Conservation (phyloP, 2,797 vertebrate species). For the Lutjanus campechanus region DNA sequence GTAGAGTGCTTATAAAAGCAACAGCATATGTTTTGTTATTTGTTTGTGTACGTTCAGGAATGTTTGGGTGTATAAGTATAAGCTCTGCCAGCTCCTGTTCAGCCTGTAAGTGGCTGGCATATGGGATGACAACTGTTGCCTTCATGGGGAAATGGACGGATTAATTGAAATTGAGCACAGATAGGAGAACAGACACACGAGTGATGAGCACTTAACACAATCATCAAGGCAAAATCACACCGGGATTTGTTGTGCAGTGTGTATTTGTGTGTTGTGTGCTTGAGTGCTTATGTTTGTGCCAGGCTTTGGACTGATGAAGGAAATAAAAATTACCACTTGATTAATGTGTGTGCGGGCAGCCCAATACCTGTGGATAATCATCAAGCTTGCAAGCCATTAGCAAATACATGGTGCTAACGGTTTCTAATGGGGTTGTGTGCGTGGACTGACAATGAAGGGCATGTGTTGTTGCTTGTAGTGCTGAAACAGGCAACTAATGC, state of each 20-base stretch:
- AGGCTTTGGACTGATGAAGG: slow-evolving; percentile 47
- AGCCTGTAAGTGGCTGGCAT: slow-evolving; percentile 71
- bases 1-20: neutral
- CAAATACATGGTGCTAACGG: slow-evolving; percentile 46
- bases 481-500: slow-evolving; percentile 24
- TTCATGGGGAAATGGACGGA: slow-evolving; percentile 73
- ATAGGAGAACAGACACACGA: slow-evolving; percentile 65
- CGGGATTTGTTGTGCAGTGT: slow-evolving; percentile 9
- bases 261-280: neutral
- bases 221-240: slow-evolving; percentile 48
- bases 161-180: slow-evolving; percentile 75
- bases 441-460: slow-evolving; percentile 54
- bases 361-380: slow-evolving; percentile 66
- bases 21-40: neutral
- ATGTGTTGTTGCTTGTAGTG: slow-evolving; percentile 22
- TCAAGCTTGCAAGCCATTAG: slow-evolving; percentile 60
- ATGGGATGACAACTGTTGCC: slow-evolving; percentile 78
- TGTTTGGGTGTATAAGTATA: slow-evolving; percentile 30
- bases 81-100: slow-evolving; percentile 54
- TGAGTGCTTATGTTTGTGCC: slow-evolving; percentile 4
- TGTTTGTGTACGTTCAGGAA: slow-evolving; percentile 15
- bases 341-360: slow-evolving; percentile 49
- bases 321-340: slow-evolving; percentile 65
- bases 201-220: slow-evolving; percentile 66
- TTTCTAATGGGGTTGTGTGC: slow-evolving; percentile 53